Conservation (phyloP, 2,797 vertebrate species). For the Lithobates pipiens region DNA sequence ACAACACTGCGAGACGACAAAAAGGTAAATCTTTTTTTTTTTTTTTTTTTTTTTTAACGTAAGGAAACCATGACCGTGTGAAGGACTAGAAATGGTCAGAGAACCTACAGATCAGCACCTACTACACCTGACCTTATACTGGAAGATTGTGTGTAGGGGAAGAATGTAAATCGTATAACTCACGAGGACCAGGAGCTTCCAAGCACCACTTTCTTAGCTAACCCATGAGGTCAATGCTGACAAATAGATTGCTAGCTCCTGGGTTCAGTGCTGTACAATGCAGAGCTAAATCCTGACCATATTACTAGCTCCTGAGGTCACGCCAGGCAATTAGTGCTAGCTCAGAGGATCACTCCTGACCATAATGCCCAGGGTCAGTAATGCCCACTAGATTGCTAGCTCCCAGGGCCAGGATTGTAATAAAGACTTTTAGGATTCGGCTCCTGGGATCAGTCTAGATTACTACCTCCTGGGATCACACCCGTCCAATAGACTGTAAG, state of each 20-base stretch:
- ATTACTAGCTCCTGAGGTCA: background rate
- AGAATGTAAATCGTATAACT: too few species aligned
- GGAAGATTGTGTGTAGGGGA: too few species aligned
- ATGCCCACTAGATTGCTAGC: background rate
- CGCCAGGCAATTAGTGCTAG: background rate
- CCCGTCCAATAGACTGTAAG: background rate
- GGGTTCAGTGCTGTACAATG: background rate
- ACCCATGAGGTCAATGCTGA: background rate
- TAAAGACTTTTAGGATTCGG: background rate
- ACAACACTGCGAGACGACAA: background rate
- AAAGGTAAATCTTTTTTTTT: background rate
- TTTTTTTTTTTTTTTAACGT: too few species aligned
- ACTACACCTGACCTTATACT: background rate
- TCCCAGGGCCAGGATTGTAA: too few species aligned
- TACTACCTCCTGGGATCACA: background rate
- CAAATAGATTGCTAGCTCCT: background rate
- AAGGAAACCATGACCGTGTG: background rate
- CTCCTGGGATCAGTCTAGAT: background rate
- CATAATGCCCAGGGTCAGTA: background rate
- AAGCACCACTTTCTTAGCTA: too few species aligned
- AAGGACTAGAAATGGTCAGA: too few species aligned
- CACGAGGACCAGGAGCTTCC: too few species aligned
- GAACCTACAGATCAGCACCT: background rate
- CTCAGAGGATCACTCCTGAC: background rate
- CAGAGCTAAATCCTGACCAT: background rate